phyloP scores from a whole-genome alignment of 2,888 invertebrate species.

The Horisme vitalbata region DNA sequence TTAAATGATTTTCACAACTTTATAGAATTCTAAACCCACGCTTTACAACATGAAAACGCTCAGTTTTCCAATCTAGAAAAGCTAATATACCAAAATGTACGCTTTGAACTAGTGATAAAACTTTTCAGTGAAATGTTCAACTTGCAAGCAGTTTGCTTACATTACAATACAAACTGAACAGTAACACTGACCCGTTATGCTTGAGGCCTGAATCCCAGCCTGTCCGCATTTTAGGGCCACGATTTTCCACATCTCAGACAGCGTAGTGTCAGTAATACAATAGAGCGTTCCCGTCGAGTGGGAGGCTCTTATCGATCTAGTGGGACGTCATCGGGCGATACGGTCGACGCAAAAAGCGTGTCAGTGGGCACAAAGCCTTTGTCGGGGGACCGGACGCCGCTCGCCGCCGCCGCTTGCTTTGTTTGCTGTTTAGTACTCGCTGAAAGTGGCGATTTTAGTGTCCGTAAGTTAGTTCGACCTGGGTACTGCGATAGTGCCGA shows the following conservation, averaged over 20 bases:
- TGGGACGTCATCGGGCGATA: constrained; percentile 80
- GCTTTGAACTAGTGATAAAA: neutral
- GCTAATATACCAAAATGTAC: too few species aligned
- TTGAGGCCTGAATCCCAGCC: constrained; percentile 29
- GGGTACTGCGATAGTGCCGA: constrained; percentile 37
- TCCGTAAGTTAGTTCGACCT: constrained; percentile 52
- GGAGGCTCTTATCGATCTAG: constrained; percentile 81
- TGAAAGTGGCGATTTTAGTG: constrained; percentile 75
- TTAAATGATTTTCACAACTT: too few species aligned
- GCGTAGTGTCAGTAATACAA: constrained; percentile 77
- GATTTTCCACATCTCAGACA: constrained; percentile 78
- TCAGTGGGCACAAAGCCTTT: constrained; percentile 78
- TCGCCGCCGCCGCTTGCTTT: constrained; percentile 69
- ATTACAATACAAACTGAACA: constrained; percentile 1
- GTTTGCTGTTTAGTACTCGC: constrained; percentile 76
- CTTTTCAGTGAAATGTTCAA: neutral
- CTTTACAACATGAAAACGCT: too few species aligned
- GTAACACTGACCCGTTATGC: constrained; percentile 21
- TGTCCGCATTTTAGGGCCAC: constrained; percentile 65
- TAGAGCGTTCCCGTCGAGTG: constrained; percentile 77
- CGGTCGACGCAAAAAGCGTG: constrained; percentile 80
- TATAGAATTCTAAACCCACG: too few species aligned
- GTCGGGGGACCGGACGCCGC: constrained; percentile 76
- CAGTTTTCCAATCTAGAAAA: too few species aligned
- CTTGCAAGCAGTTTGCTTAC: neutral